Conservation (phyloP, 2,888 invertebrate species). For the Microctonus hyperodae region DNA sequence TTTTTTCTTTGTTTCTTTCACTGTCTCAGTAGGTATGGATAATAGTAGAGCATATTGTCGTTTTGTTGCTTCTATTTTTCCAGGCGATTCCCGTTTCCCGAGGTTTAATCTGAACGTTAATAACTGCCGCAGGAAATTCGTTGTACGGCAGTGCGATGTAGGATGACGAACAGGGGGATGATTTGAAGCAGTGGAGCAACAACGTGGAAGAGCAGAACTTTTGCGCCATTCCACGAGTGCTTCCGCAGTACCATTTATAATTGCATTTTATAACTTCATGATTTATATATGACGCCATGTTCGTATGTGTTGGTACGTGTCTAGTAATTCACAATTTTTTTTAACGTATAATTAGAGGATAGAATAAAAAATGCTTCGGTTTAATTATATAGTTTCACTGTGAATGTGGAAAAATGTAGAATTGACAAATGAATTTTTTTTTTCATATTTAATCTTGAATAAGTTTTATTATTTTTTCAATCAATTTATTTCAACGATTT, state of each 20-base stretch:
- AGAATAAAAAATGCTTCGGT: too few species aligned
- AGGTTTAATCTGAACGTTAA: constrained; percentile 29
- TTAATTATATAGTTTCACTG: too few species aligned
- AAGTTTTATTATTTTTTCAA: too few species aligned
- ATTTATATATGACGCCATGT: constrained; percentile 13
- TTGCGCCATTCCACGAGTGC: constrained; percentile 16
- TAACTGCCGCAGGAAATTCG: constrained; percentile 28
- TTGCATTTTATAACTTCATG: constrained; percentile 24
- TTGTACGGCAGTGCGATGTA: constrained; percentile 1
- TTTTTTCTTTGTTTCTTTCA: background rate
- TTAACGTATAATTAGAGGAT: too few species aligned
- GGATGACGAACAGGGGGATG: background rate
- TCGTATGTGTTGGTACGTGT: background rate
- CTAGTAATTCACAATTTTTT: too few species aligned
- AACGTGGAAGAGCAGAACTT: constrained; percentile 4
- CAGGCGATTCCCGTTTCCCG: constrained; percentile 13
- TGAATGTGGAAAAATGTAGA: too few species aligned
- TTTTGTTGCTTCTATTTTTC: background rate
- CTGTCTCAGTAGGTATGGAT: background rate
- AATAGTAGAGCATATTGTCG: background rate
- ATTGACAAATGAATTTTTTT: background rate
- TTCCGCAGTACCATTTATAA: constrained; percentile 25
- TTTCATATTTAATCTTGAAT: too few species aligned
- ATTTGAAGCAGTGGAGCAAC: background rate
- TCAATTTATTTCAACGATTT: too few species aligned